Conservation (phyloP, 2,113 vertebrate species). For the Casuarius casuarius region DNA sequence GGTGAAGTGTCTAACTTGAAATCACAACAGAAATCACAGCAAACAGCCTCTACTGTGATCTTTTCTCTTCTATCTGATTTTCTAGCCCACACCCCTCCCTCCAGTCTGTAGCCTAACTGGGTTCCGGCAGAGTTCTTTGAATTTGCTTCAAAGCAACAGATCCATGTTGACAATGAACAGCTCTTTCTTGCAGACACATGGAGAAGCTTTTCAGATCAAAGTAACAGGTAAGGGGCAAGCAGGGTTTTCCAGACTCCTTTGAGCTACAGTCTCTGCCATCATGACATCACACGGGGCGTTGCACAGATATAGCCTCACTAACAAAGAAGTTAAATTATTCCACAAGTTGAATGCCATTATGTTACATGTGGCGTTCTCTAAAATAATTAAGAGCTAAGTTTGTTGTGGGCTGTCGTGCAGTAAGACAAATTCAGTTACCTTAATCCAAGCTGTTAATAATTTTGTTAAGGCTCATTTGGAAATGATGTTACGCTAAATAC, state of each 20-base stretch:
- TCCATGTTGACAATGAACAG: conserved; percentile 49
- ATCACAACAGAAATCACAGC: neutral
- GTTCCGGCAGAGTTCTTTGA: conserved; percentile 58
- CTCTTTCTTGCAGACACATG: conserved; percentile 60
- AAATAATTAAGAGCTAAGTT: neutral
- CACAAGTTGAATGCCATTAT: neutral
- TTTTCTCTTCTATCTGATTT: conserved; percentile 15
- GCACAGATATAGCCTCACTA: rapidly evolving
- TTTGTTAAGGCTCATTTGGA: neutral
- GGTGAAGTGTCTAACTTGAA: neutral
- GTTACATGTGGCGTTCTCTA: neutral
- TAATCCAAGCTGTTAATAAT: neutral
- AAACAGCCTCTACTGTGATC: neutral
- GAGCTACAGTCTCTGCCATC: neutral
- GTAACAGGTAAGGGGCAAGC: conserved; percentile 68
- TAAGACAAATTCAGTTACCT: neutral
- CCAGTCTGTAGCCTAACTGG: conserved; percentile 64
- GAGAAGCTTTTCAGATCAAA: conserved; percentile 64
- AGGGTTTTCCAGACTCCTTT: neutral
- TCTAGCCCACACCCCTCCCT: conserved; percentile 61
- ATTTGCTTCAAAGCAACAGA: conserved; percentile 66
- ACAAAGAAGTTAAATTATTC: neutral
- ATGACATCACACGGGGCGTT: neutral
- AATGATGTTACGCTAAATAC: neutral
- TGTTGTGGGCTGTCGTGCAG: neutral